Conservation (phyloP, 2,113 vertebrate species). For the Orthonyx spaldingii region DNA sequence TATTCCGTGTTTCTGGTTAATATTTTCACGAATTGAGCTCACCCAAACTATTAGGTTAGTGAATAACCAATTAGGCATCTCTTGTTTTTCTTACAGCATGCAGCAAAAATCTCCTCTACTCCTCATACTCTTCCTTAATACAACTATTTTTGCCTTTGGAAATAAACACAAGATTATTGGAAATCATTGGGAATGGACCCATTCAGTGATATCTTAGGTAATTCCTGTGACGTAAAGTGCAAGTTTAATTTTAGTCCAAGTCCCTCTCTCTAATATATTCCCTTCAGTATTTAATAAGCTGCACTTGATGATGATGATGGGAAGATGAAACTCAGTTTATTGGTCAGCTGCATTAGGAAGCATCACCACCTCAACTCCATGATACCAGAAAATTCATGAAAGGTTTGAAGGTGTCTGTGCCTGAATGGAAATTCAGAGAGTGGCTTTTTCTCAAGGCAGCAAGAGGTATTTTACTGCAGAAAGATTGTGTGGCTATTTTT, state of each 20-base stretch:
- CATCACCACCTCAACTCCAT: fast-evolving
- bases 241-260: background rate
- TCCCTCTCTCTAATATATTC: background rate
- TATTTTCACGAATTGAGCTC: background rate
- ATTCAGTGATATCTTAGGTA: background rate
- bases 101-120: background rate
- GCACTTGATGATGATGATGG: background rate
- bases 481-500: constrained; percentile 71
- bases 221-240: background rate
- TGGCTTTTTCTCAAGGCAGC: constrained; percentile 28
- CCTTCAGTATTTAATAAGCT: background rate
- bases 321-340: background rate
- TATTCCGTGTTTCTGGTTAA: background rate
- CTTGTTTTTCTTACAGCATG: background rate
- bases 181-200: background rate
- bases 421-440: background rate
- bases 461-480: constrained; percentile 48
- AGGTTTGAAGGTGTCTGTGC: background rate
- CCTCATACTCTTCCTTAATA: background rate
- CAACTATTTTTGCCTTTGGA: background rate
- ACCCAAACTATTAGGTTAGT: background rate
- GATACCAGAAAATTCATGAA: background rate
- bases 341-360: background rate
- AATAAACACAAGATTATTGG: background rate
- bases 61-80: background rate